A percentile compares a stretch with the other conserved stretches of the same genome.
Conservation (phyloP, 2,888 invertebrate species). For the Sepioteuthis lessoniana region DNA sequence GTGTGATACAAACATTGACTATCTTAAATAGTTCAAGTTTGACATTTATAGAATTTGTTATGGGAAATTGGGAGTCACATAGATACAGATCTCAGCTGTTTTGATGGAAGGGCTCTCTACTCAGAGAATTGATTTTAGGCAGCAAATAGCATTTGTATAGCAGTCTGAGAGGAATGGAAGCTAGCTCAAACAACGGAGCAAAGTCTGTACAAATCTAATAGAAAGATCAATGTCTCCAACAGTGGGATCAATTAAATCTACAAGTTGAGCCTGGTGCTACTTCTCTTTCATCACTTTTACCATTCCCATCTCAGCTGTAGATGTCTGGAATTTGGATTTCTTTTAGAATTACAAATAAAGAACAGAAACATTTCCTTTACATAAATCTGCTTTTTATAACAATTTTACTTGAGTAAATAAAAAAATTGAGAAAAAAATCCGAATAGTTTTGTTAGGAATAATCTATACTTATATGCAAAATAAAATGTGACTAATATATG, state of each 20-base stretch:
- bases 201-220: not conserved
- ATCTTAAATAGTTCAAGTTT: not conserved
- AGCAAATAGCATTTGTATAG: constrained; percentile 1
- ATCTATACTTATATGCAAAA: too few species aligned
- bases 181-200: not conserved
- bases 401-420: too few species aligned
- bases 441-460: too few species aligned
- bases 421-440: too few species aligned
- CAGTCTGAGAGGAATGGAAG: not conserved
- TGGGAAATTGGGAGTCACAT: not conserved
- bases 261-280: not conserved
- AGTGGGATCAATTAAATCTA: constrained; percentile 6
- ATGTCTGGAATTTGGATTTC: not conserved
- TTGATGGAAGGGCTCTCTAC: not conserved
- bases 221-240: constrained; percentile 2
- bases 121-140: not conserved
- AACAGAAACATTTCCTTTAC: not conserved
- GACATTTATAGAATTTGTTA: not conserved
- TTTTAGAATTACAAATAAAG: not conserved
- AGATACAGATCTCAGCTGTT: not conserved
- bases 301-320: not conserved
- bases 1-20: not conserved
- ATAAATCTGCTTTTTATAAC: not conserved
- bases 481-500: too few species aligned
- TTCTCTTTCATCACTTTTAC: not conserved